These are phyloP conservation scores for Stegostoma tigrinum DNA, from an alignment of 2,113 vertebrate species.

Conservation along the genomic window DNA sequence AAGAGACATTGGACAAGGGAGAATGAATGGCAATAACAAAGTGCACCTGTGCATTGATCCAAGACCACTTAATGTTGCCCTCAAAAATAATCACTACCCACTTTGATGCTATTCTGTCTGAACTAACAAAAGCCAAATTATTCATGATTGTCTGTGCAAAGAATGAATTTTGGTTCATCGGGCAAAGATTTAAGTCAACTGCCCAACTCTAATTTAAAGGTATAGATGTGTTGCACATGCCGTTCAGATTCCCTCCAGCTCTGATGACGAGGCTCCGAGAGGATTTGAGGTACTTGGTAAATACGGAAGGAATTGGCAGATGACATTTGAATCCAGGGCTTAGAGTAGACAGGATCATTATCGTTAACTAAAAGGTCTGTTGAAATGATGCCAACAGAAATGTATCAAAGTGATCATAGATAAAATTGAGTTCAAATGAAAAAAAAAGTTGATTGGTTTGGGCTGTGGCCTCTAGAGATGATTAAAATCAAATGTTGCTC, in stretches of 20 bases:
- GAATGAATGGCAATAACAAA: constrained; percentile 11
- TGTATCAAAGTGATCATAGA: neutral
- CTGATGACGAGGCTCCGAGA: neutral
- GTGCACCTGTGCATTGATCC: constrained; percentile 32
- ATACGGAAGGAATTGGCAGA: neutral
- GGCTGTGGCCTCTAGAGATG: neutral
- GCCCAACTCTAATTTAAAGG: neutral
- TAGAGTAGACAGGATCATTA: neutral
- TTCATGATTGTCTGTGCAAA: neutral
- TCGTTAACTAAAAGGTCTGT: neutral
- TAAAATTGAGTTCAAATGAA: neutral
- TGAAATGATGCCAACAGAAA: neutral
- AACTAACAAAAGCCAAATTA: constrained; percentile 23
- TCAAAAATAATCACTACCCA: neutral
- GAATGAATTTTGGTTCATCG: neutral
- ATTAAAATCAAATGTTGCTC: neutral
- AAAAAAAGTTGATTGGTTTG: neutral
- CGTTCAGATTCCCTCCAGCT: neutral
- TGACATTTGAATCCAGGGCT: neutral
- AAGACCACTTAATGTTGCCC: neutral
- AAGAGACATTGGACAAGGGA: too few relatives aligned
- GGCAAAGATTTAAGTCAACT: neutral
- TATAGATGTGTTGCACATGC: neutral
- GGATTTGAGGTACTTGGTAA: neutral
- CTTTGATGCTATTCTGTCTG: constrained; percentile 16